These are phyloP conservation scores for Chloropsis hardwickii DNA, from an alignment of 2,113 vertebrate genomes.

Conservation along the genomic window DNA sequence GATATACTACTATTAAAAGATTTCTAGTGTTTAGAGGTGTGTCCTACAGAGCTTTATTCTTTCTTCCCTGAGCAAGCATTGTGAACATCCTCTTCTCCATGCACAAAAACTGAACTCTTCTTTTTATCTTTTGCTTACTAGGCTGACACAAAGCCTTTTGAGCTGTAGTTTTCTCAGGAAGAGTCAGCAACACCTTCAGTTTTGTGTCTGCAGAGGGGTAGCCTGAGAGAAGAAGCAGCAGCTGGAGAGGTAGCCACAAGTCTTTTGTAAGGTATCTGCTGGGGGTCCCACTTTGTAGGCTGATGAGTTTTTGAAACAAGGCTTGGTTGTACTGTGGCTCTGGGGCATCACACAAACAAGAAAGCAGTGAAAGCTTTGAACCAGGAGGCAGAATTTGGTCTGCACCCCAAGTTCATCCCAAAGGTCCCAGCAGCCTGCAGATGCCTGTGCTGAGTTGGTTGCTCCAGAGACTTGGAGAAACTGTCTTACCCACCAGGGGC, in stretches of 20 bases:
- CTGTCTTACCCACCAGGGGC: rapidly evolving
- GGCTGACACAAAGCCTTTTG: background rate
- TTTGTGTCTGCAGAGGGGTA: background rate
- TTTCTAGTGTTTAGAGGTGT: background rate
- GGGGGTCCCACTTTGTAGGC: rapidly evolving
- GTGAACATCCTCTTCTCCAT: background rate
- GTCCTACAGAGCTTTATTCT: background rate
- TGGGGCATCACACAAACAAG: background rate
- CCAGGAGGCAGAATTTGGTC: background rate
- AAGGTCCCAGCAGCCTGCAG: background rate
- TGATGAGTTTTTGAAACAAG: background rate
- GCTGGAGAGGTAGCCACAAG: background rate
- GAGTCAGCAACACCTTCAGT: background rate
- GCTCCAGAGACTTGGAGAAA: background rate
- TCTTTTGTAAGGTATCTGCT: background rate
- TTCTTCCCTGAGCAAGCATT: background rate
- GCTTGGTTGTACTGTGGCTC: background rate
- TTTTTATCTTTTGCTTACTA: background rate
- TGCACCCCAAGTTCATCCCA: rapidly evolving
- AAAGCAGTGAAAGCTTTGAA: background rate
- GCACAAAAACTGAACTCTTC: background rate
- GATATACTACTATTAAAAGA: background rate
- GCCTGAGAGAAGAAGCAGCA: background rate
- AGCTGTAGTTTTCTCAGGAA: background rate
- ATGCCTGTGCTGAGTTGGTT: background rate